phyloP scores from a whole-genome alignment of 1,140 invertebrate genomes.

The Microplitis demolitor region DNA sequence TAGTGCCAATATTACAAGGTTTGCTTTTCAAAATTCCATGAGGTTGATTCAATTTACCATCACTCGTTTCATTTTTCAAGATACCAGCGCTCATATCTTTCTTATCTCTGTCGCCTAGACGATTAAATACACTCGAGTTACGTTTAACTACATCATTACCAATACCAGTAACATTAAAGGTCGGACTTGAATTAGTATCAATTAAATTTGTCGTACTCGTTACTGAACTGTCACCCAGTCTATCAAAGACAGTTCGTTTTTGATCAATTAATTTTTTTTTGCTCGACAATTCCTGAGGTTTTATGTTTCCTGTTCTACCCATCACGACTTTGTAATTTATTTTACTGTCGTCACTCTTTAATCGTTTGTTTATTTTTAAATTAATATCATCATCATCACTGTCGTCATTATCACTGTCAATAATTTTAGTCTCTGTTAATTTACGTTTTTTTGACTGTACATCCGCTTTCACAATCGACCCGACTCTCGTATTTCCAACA shows the following conservation, averaged over 20 bases:
- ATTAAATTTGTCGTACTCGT: slow-evolving; percentile 54
- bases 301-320: slow-evolving; percentile 46
- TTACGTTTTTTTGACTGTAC: slow-evolving; percentile 15
- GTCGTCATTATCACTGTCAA: slow-evolving; percentile 7
- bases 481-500: slow-evolving; percentile 25
- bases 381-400: slow-evolving; percentile 37
- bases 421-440: slow-evolving; percentile 26
- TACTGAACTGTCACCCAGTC: slow-evolving; percentile 58
- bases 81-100: slow-evolving; percentile 38
- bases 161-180: slow-evolving; percentile 55
- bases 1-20: slow-evolving; percentile 23
- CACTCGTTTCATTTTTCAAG: slow-evolving; percentile 47
- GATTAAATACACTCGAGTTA: slow-evolving; percentile 54
- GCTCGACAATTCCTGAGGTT: slow-evolving; percentile 45
- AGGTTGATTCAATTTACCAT: slow-evolving; percentile 1
- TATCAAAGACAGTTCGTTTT: slow-evolving; percentile 59
- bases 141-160: slow-evolving; percentile 51
- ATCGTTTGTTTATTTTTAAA: slow-evolving; percentile 24
- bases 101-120: slow-evolving; percentile 56
- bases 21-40: slow-evolving; percentile 51
- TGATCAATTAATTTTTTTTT: slow-evolving; percentile 50
- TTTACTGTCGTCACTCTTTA: slow-evolving; percentile 46
- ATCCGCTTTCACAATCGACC: neutral
- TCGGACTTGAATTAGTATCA: slow-evolving; percentile 40
- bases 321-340: slow-evolving; percentile 59